Evolutionary conservation across 2,888 invertebrate species (phyloP), one percentile per base, ranked within the genome.

Genomic region (Mechanitis mazaeus): DNA sequence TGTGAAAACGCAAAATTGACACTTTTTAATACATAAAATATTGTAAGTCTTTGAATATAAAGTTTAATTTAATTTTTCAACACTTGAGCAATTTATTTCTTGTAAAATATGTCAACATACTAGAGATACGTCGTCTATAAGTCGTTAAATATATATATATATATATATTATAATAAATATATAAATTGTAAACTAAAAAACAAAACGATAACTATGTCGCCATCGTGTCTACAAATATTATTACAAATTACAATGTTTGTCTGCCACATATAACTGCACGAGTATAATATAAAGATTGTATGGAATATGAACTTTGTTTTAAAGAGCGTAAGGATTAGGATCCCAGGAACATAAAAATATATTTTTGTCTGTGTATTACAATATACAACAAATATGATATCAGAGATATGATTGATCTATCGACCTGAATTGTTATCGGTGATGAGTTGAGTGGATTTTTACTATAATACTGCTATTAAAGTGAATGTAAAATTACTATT

Each of bases 21-120:
- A 31, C 20, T 50, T 20, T 31, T 31, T 50, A 2, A 31, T 50
- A 31, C 31, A 31, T 9, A 31, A 6, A 31, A 12, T 31, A 50
- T 50, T 50, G 50, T 50, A 66, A 70, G 68, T 62, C 64, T 58
- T 71, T 68, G 66, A 71, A 53, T 65, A 59, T 59, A 66, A 66
- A 64, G 61, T 54, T 38, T 12, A 42, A 28, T 58, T 31, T 20
- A 5, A 12, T 53, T n/a, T 6, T 31, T 5, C 31, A 2, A 3
- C 50, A 31, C 28, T 9, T 31, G 2, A 31, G 31, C 7, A 9
- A 42, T 42, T 42, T 42, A 42, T 42, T 42, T 9, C 42, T 42
- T 11, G 9, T 42, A 9, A 3, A 42, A 11, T 11, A 42, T 42
- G 3, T 9, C 6, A 9, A 42, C 42, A 42, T 42, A 35, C 35